These are phyloP conservation scores for Stenopsyche tienmushanensis DNA, from an alignment of 1,140 invertebrate genomes.

Conservation along the genomic window DNA sequence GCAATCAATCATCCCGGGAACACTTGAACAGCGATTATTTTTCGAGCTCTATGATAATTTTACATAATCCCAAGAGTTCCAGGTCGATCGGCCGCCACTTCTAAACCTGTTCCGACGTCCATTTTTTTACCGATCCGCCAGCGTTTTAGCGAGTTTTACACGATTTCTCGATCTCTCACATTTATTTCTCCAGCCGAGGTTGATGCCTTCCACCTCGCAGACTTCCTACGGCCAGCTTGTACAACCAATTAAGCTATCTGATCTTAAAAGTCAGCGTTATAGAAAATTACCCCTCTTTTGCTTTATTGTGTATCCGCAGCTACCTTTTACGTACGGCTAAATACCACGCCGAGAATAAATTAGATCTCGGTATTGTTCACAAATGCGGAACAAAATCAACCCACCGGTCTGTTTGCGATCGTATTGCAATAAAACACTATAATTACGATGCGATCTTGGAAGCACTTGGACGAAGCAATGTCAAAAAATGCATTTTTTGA, in stretches of 20 bases:
- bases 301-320: conserved; percentile 3
- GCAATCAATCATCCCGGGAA: no score
- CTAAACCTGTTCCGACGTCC: conserved; percentile 3
- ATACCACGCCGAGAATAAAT: conserved; percentile 8
- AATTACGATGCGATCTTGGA: no score
- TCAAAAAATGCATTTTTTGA: no score
- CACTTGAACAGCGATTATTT: no score
- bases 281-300: conserved; percentile 31
- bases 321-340: not conserved
- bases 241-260: conserved; percentile 31
- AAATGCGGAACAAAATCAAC: conserved; percentile 5
- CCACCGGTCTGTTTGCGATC: not conserved
- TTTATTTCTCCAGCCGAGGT: not conserved
- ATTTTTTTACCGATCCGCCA: no score
- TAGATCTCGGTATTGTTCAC: not conserved
- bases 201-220: conserved; percentile 3
- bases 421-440: no score
- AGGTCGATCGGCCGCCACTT: conserved; percentile 1
- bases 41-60: no score
- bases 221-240: no score
- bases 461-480: no score
- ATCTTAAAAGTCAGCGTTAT: conserved; percentile 27
- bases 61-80: not conserved
- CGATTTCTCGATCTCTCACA: conserved; percentile 5
- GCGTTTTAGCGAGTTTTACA: conserved; percentile 1